phyloP scores from a whole-genome alignment of 2,888 invertebrate genomes.

The Silvanus unidentatus region DNA sequence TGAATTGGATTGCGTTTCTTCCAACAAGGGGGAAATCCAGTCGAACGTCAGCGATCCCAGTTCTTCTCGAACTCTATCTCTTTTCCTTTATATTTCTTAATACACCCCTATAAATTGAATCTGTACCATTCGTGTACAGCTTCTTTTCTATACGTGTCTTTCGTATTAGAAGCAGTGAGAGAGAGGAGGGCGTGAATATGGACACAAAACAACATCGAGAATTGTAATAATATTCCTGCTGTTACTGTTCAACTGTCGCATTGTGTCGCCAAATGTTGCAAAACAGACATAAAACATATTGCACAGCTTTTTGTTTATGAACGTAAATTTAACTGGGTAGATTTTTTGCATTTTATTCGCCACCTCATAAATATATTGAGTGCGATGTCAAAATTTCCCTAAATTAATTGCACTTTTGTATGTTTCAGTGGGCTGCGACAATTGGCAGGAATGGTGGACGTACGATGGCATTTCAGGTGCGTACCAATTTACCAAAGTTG shows the following conservation, averaged over 20 bases:
- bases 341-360: slow-evolving; percentile 2
- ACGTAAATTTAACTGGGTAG: slow-evolving; percentile 16
- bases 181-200: slow-evolving; percentile 16
- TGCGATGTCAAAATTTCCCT: neutral
- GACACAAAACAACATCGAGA: slow-evolving; percentile 25
- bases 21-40: slow-evolving; percentile 21
- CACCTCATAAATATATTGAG: neutral
- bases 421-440: slow-evolving; percentile 65
- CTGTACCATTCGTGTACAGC: slow-evolving; percentile 22
- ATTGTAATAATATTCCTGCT: slow-evolving; percentile 22
- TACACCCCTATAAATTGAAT: slow-evolving; percentile 29
- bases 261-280: slow-evolving; percentile 18
- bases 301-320: slow-evolving; percentile 18
- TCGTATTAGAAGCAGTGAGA: no score
- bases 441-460: slow-evolving; percentile 87
- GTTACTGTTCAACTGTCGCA: neutral
- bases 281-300: slow-evolving; percentile 17
- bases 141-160: slow-evolving; percentile 5
- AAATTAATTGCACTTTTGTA: slow-evolving; percentile 25
- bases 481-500: no score
- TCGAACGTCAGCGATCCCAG: slow-evolving; percentile 21
- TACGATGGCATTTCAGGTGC: slow-evolving; percentile 81
- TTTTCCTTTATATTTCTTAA: slow-evolving; percentile 22
- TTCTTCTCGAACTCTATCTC: slow-evolving; percentile 8
- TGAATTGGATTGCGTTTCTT: slow-evolving; percentile 28